Evolutionary conservation across 2,888 invertebrate species (phyloP).

Genomic region (Drosophila ezoana): DNA sequence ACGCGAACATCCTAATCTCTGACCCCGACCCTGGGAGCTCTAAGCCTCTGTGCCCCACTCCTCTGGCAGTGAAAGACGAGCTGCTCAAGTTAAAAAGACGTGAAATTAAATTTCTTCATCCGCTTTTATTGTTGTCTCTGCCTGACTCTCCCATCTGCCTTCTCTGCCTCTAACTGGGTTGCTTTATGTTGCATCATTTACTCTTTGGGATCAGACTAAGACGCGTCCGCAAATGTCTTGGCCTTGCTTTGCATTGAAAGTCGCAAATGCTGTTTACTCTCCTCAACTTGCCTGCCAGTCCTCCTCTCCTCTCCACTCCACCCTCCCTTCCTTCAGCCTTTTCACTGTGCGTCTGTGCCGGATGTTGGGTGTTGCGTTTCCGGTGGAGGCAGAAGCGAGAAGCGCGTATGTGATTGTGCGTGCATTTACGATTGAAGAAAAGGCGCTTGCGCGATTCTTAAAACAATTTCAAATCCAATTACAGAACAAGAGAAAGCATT

Average conservation of each 20-base stretch:
- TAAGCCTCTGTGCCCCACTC: slow-evolving; percentile 2
- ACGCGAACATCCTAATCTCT: slow-evolving; percentile 21
- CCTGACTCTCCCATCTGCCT: not conserved
- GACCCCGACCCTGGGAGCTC: slow-evolving; percentile 12
- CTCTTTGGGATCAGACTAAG: slow-evolving; percentile 75
- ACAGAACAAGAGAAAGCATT: slow-evolving; percentile 71
- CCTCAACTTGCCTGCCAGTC: slow-evolving; percentile 32
- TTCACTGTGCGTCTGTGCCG: slow-evolving; percentile 51
- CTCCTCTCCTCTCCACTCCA: not conserved
- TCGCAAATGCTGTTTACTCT: slow-evolving; percentile 65
- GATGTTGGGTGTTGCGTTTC: slow-evolving; percentile 73
- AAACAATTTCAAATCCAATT: slow-evolving; percentile 79
- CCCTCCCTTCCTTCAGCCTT: not conserved
- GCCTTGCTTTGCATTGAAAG: slow-evolving; percentile 51
- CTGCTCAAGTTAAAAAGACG: slow-evolving; percentile 73
- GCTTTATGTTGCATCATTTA: slow-evolving; percentile 74
- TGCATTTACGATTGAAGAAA: slow-evolving; percentile 46
- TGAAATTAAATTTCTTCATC: slow-evolving; percentile 83
- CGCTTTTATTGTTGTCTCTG: slow-evolving; percentile 62
- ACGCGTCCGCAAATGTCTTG: slow-evolving; percentile 33
- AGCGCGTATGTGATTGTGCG: slow-evolving; percentile 24
- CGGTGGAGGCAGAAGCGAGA: slow-evolving; percentile 28
- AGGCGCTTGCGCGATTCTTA: slow-evolving; percentile 53
- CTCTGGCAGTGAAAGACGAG: slow-evolving; percentile 55
- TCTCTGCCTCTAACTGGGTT: slow-evolving; percentile 4